Conservation (phyloP, 1,140 invertebrate genomes). For the Varroa destructor region DNA sequence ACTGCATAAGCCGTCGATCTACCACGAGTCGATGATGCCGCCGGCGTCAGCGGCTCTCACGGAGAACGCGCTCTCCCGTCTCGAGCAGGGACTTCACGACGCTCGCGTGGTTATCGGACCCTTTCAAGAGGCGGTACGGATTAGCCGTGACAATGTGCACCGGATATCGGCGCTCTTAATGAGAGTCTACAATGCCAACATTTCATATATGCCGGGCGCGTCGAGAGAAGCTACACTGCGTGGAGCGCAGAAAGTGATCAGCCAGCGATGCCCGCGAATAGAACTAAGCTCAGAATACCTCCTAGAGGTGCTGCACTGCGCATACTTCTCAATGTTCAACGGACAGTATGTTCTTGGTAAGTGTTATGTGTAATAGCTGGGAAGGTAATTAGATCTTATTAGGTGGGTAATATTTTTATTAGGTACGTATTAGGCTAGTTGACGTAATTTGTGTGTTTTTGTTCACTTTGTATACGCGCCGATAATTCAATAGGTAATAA, state of each 20-base stretch:
- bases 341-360: slow-evolving; percentile 28
- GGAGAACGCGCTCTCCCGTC: slow-evolving; percentile 6
- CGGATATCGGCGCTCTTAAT: slow-evolving; percentile 9
- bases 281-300: slow-evolving; percentile 25
- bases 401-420: too few species aligned
- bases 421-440: too few species aligned
- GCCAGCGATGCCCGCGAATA: slow-evolving; percentile 11
- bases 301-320: slow-evolving; percentile 14
- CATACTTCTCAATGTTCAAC: slow-evolving; percentile 26
- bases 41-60: slow-evolving; percentile 16
- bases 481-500: too few species aligned
- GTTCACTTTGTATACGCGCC: too few species aligned
- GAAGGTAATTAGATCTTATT: too few species aligned
- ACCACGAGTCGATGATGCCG: not conserved
- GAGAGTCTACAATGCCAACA: slow-evolving; percentile 25
- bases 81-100: slow-evolving; percentile 10
- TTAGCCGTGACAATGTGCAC: slow-evolving; percentile 17
- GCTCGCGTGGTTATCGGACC: slow-evolving; percentile 20
- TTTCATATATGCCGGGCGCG: slow-evolving; percentile 15
- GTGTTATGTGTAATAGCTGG: not conserved
- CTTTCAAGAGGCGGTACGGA: not conserved
- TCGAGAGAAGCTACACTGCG: slow-evolving; percentile 18
- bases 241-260: slow-evolving; percentile 25
- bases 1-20: slow-evolving; percentile 24
- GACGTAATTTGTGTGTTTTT: too few species aligned